Percentiles rank a stretch among this genome's conserved stretches.
Conservation (phyloP, 2,797 vertebrate species). For the Erpetoichthys calabaricus region DNA sequence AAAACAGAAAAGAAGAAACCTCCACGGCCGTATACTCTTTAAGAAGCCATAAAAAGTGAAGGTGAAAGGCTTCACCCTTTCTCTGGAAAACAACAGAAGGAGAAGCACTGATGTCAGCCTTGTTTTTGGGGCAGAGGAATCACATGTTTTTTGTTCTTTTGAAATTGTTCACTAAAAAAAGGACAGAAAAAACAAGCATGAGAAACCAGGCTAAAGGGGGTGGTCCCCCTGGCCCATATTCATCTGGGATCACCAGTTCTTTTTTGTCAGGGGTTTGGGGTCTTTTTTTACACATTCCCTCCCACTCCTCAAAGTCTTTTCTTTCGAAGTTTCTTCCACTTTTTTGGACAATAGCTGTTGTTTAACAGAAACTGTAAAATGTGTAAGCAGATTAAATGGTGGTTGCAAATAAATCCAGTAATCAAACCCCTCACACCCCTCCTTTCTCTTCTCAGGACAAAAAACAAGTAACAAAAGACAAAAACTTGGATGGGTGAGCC, state of each 20-base stretch:
- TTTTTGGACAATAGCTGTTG: slow-evolving; percentile 27
- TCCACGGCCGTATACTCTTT: too few species aligned
- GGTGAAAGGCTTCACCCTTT: too few species aligned
- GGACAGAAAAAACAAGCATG: slow-evolving; percentile 29
- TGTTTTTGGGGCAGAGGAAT: background rate
- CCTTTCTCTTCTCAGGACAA: slow-evolving; percentile 13
- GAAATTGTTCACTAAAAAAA: slow-evolving; percentile 14
- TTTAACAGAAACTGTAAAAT: slow-evolving; percentile 29
- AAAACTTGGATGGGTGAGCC: background rate
- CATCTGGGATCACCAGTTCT: slow-evolving; percentile 21
- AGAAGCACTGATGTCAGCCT: too few species aligned
- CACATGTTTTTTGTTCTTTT: slow-evolving; percentile 2
- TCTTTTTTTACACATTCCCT: slow-evolving; percentile 25
- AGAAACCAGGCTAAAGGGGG: slow-evolving; percentile 37
- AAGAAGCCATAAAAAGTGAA: too few species aligned
- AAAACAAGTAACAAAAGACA: slow-evolving; percentile 8
- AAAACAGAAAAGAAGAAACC: too few species aligned
- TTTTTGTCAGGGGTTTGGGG: background rate
- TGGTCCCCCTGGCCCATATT: slow-evolving; percentile 29
- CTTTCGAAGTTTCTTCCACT: slow-evolving; percentile 18
- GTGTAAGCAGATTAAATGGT: slow-evolving; percentile 20
- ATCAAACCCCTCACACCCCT: slow-evolving; percentile 6
- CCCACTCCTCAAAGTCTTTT: slow-evolving; percentile 17
- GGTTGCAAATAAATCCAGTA: slow-evolving; percentile 11
- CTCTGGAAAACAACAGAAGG: too few species aligned